phyloP scores from a whole-genome alignment of 2,888 invertebrate genomes.

The Hirtodrosophila confusa region DNA sequence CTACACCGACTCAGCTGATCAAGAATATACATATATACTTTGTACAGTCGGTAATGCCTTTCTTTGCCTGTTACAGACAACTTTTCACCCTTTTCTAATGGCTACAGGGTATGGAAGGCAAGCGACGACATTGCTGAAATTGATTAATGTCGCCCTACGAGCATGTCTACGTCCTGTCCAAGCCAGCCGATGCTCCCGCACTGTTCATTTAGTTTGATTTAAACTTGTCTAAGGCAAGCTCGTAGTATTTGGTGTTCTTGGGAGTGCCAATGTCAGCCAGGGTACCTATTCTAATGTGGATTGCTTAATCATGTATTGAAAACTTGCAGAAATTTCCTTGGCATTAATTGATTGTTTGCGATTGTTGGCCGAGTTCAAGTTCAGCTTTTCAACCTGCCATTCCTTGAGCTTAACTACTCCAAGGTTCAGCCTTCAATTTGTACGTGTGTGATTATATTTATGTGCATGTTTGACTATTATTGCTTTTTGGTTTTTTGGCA shows the following conservation, averaged over 20 bases:
- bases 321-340: not conserved
- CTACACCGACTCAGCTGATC: no score
- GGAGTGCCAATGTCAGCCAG: not conserved
- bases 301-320: constrained; percentile 1
- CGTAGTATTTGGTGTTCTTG: not conserved
- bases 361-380: constrained; percentile 20
- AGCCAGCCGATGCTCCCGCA: constrained; percentile 29
- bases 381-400: constrained; percentile 7
- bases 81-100: no score
- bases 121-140: constrained; percentile 40
- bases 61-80: no score
- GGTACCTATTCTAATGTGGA: constrained; percentile 5
- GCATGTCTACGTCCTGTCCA: constrained; percentile 41
- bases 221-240: constrained; percentile 10
- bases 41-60: no score
- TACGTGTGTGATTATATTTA: constrained; percentile 44
- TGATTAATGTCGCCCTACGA: constrained; percentile 62
- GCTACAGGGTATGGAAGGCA: not conserved
- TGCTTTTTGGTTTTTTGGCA: constrained; percentile 39
- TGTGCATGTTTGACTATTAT: constrained; percentile 44
- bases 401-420: not conserved
- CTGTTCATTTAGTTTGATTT: constrained; percentile 38
- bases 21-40: no score
- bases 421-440: not conserved
- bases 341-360: constrained; percentile 2